Conservation (phyloP, 2,113 vertebrate species). For the Phylloscopus trochiloides region DNA sequence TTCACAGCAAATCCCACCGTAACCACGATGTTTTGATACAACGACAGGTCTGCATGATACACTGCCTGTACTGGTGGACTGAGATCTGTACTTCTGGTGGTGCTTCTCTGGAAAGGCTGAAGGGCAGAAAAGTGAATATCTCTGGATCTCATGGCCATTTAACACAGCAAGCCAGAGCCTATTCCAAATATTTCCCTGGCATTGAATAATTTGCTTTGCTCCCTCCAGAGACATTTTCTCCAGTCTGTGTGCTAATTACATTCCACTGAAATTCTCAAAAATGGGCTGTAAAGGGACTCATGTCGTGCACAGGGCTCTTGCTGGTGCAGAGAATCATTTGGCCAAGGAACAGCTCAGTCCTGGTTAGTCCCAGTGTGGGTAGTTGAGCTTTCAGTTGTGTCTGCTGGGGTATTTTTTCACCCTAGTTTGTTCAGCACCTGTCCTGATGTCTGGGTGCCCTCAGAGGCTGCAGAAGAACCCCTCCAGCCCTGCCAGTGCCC, state of each 20-base stretch:
- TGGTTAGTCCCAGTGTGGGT: background rate
- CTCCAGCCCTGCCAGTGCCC: background rate
- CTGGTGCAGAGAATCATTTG: background rate
- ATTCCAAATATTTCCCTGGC: background rate
- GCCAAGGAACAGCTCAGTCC: background rate
- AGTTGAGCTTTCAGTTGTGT: background rate
- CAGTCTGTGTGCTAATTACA: background rate
- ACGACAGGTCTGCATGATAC: background rate
- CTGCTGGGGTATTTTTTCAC: background rate
- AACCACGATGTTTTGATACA: background rate
- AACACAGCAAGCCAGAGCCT: background rate
- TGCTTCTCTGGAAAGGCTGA: background rate
- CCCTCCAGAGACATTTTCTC: background rate
- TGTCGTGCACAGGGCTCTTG: background rate
- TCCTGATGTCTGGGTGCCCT: background rate
- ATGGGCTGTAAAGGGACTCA: background rate
- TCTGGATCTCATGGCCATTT: background rate
- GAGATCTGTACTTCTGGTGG: background rate
- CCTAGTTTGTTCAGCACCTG: background rate
- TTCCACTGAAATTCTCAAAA: background rate
- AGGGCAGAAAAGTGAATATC: background rate
- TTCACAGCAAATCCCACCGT: background rate
- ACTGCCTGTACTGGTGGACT: background rate
- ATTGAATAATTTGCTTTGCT: background rate
- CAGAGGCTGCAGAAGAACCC: background rate